These are phyloP conservation scores for Piaya cayana DNA, from an alignment of 2,113 vertebrate species.

Conservation along the genomic window DNA sequence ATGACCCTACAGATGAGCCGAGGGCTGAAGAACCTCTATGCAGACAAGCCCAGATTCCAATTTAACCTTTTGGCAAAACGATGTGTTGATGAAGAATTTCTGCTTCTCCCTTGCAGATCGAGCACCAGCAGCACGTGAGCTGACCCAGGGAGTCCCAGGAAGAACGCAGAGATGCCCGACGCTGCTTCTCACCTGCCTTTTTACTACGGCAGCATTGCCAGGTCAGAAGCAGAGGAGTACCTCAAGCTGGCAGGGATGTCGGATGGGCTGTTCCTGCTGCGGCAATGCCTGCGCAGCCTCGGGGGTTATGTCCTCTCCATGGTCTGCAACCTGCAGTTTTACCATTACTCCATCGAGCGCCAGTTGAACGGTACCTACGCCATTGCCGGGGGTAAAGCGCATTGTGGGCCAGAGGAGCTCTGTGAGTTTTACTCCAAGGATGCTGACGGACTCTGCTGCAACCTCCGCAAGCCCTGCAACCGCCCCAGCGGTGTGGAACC, in stretches of 20 bases:
- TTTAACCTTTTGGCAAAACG: fast-evolving
- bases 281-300: conserved; percentile 92
- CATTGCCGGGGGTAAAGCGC: conserved; percentile 86
- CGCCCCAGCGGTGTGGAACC: conserved; percentile 79
- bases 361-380: conserved; percentile 93
- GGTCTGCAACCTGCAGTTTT: conserved; percentile 85
- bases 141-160: fast-evolving
- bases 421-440: conserved; percentile 95
- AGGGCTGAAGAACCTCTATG: not conserved
- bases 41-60: not conserved
- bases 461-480: conserved; percentile 89
- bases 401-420: conserved; percentile 93
- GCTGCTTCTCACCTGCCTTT: conserved; percentile 91
- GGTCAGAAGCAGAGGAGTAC: conserved; percentile 88
- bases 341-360: conserved; percentile 93
- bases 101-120: not conserved
- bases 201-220: conserved; percentile 94
- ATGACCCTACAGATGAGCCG: fast-evolving
- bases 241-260: conserved; percentile 93
- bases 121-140: not conserved
- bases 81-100: not conserved
- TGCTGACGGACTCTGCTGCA: conserved; percentile 88
- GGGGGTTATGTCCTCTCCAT: conserved; percentile 94
- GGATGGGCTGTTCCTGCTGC: conserved; percentile 91
- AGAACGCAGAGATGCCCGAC: conserved; percentile 80